Base-by-base conservation (phyloP, 2,888 invertebrate species). In the Meteorus colon region DNA sequence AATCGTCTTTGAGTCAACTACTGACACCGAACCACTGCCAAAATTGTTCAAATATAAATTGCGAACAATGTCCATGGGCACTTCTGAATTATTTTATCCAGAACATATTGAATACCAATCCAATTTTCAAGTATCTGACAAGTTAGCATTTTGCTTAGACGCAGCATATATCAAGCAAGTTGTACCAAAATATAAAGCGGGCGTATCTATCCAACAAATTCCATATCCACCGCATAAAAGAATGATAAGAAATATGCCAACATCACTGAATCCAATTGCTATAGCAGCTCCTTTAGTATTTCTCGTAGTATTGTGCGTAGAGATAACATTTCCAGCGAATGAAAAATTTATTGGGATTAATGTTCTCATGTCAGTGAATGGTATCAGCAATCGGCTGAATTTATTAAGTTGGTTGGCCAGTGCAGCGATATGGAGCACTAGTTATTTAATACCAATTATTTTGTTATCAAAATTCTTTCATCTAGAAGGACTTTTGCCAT, bases 311-410 rank as follows among this genome's bases (percentile, higher is more conserved):
- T 81, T 89, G 4, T 87, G 84, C 62, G 60, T 87, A 31, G 88
- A 89, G 82, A 81, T 85, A 2, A 82, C 82, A 31, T 89, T 83
- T 74, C 83, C 87, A 16, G 82, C 86, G 0, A 86, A 83, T 63
- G 89, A 89, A 77, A 89, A 89, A 73, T 85, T 83, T 59, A 86
- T 88, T 73, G 89, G 89, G 5, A 82, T 89, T 3, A 88, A 86
- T 78, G 85, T 88, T 62, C 71, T 89, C 63, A 89, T 89, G 87
- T 80, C 86, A 60, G 88, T 89, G 81, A 89, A 89, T 72, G 89
- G 89, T 31, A 88, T 89, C 12, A 85, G 84, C 72, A 82, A 82
- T 24, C 78, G 79, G 73, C 82, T 86, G 68, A 88, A 88, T 83
- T 82, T 89, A 71, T 79, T 88, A 8, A 88, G 88, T 75, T 89